Evolutionary conservation across 2,113 vertebrate genomes (phyloP), one percentile per base, ranked within the genome.

Genomic region (Xiphorhynchus elegans): DNA sequence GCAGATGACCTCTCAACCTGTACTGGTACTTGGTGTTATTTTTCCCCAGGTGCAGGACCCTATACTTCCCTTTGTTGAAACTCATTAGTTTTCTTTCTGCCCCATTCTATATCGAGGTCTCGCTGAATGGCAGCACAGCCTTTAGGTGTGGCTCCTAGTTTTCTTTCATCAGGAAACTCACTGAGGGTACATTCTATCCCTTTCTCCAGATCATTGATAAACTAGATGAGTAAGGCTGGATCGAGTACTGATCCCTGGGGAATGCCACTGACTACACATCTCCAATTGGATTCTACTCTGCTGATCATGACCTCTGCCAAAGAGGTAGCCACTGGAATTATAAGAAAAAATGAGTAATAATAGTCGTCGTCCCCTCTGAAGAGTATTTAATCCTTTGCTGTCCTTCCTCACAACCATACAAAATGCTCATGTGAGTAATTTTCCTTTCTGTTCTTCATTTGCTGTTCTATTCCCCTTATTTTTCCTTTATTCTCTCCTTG

Each of bases 1-100:
- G 5, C 2, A 24, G 47, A 9, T n/a, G 4, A 1, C 6, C 7
- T 26, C 46, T 6, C 16, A 29, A 13, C 40, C 28, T 28, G 28
- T 24, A 15, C 33, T 87, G 55, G 7, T n/a, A 19, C 15, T 78
- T 55, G 28, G 18, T 12, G 23, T 70, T n/a, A 29, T n/a, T 53
- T 15, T 10, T 25, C 29, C n/a, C 15, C 18, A 63, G 19, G 28
- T n/a, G 10, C 46, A 44, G 33, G 7, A 60, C 5, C 17, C 28
- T 69, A 12, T 11, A 28, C 46, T 28, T 4, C 55, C 19, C 5
- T 31, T 47, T 29, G 16, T 6, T 40, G 2, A 55, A 49, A 67
- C 5, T 49, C 58, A 35, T 2, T 3, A 56, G 23, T 16, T 49
- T 72, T 70, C 15, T 46, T n/a, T 47, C 16, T 29, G 11, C 35